A percentile compares a stretch with the other conserved stretches of the same genome.
phyloP scores from a whole-genome alignment of 2,113 vertebrate genomes.

The Salvelinus namaycush region DNA sequence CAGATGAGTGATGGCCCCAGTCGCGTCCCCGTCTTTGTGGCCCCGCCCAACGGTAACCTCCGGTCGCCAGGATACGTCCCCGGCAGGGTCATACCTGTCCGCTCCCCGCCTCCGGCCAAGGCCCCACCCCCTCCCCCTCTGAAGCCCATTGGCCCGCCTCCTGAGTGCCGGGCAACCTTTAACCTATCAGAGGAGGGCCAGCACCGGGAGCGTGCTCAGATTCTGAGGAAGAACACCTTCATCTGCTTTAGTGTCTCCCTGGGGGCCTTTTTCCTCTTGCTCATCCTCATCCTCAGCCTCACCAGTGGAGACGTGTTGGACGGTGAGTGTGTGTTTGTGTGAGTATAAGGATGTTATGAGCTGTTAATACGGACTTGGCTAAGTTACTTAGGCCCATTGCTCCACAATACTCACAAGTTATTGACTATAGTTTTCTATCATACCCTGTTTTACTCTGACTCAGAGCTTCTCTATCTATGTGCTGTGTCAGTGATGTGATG shows the following conservation, averaged over 20 bases:
- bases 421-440: no score
- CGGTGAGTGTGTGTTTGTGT: conserved; percentile 70
- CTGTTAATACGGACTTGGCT: no score
- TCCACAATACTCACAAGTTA: no score
- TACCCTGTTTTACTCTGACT: no score
- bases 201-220: conserved; percentile 67
- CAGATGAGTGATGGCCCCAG: conserved; percentile 82
- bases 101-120: conserved; percentile 84
- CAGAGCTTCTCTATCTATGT: no score
- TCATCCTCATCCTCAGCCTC: conserved; percentile 85
- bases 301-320: conserved; percentile 83
- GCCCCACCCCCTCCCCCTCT: conserved; percentile 79
- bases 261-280: conserved; percentile 83
- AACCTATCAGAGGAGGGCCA: conserved; percentile 75
- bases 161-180: conserved; percentile 73
- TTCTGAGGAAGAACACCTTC: conserved; percentile 80
- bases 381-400: no score
- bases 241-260: conserved; percentile 86
- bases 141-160: conserved; percentile 77
- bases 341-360: neutral
- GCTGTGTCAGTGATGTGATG: neutral
- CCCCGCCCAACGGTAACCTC: conserved; percentile 80
- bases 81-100: conserved; percentile 86
- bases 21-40: conserved; percentile 81
- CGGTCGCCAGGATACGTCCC: conserved; percentile 84